Evolutionary conservation across 2,797 vertebrate genomes (phyloP), one percentile per base, ranked within the genome.

Genomic region (Hoplostethus atlanticus): DNA sequence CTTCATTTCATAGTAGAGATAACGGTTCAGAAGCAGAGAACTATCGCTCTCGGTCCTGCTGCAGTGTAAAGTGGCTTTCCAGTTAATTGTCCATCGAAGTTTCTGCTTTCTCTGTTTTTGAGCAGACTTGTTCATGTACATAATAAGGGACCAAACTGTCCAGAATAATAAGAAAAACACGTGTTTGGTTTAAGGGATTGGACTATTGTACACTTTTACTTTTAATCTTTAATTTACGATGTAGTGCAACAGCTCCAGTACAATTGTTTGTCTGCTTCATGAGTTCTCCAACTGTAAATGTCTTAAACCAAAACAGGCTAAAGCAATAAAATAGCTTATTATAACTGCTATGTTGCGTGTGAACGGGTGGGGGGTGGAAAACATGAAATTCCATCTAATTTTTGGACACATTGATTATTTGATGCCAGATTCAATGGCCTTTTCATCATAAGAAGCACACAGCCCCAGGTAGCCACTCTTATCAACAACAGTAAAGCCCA

Each of bases 401-500:
- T 12, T 52, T 21, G 30, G 15, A 66, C 25, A 13, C 59, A 4
- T 58, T 68, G 50, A 71, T 72, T 25, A 34, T 40, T 31, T 52
- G 16, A 62, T 13, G 40, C 15, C 52, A 63, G 75, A 60, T 34
- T 6, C 44, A 44, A 46, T 38, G 12, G 16, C 28, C 48, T 62
- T 80, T 53, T 55, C 51, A 71, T 59, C 7, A 36, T 6, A 52
- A 54, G 63, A 15, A 38, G n/a, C 53, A 36, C n/a, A 36, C 25
- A 52, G 55, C 46, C 61, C 60, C 60, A 73, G 63, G 25, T 55
- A 70, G 58, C 42, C 50, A 55, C 21, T 64, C 16, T 46, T 57
- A 73, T 28, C 30, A 66, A 16, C 58, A 73, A 31, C 30, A 66
- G 17, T 51, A 17, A 72, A 73, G 40, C 50, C 72, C 62, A 71